Base-by-base conservation (phyloP, 1,140 invertebrate genomes). In the Hylaeus volcanicus region DNA sequence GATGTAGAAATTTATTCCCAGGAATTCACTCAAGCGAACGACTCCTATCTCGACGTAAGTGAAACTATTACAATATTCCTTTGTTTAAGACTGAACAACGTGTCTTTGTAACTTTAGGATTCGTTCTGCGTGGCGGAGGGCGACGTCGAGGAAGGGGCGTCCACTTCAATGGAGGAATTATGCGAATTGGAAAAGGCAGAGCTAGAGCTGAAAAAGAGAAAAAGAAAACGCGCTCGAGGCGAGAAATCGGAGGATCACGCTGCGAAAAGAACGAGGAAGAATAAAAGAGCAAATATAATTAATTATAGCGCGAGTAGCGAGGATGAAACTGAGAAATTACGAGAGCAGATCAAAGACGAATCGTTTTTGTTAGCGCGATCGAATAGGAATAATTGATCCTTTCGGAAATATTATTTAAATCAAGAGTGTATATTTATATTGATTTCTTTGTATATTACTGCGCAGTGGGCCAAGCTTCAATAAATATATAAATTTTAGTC, bases 1-100 rank as follows among this genome's bases (percentile, higher is more conserved):
- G 51, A 84, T 43, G 14, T 73, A n/a, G 81, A 90, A 51, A 83
- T 93, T 39, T 93, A 86, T 69, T 93, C 92, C 0, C 91, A 93
- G 68, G 14, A 85, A 6, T 5, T 86, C 12, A 53, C 85, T 0
- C 82, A 89, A 39, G 69, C 61, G 5, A 8, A 88, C 4, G 86
- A 92, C 48, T 72, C 86, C 11, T 93, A 93, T 80, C 1, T 92
- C 53, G 76, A 92, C 61, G 92, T 93, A 88, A 89, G 89, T 88
- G 26, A 15, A 15, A 45, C 48, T 2, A 43, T 26, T 5, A 0
- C 1, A 15, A n/a, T 74, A 8, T 8, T 26, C 43, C 41, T 1
- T 5, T 1, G n/a, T 78, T 53, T 70, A 55, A 55, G 26, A 26
- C 26, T 26, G 26, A 26, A 26, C 26, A 26, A 26, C 26, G 26